These are phyloP conservation scores for Archaeoteleia sp. DNA, from an alignment of 2,888 invertebrate species.

Conservation along the genomic window DNA sequence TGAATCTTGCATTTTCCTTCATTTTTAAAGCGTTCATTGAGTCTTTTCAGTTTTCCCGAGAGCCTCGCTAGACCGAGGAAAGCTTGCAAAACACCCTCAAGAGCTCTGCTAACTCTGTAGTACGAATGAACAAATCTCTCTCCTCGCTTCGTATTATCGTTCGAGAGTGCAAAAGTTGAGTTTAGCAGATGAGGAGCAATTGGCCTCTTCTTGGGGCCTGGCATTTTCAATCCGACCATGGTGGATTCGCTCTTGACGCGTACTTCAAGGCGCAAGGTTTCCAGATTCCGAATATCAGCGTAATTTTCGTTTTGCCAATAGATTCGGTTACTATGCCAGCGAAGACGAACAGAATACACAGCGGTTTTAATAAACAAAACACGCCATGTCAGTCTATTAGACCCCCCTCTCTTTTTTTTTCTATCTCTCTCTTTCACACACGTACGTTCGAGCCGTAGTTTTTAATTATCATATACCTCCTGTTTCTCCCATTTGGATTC, in stretches of 20 bases:
- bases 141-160: conserved; percentile 9
- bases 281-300: background rate
- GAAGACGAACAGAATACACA: conserved; percentile 6
- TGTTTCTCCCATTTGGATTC: conserved; percentile 9
- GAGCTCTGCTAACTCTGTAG: conserved; percentile 14
- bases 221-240: conserved; percentile 9
- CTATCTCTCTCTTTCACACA: conserved; percentile 13
- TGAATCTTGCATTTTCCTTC: conserved; percentile 8
- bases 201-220: conserved; percentile 4
- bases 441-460: conserved; percentile 20
- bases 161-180: conserved; percentile 7
- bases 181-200: background rate
- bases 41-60: conserved; percentile 15
- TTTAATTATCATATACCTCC: conserved; percentile 34
- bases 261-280: background rate
- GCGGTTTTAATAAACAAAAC: conserved; percentile 11
- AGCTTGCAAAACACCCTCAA: conserved; percentile 10
- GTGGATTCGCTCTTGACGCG: conserved; percentile 3
- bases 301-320: background rate
- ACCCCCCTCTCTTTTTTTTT: background rate
- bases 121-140: conserved; percentile 11
- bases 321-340: background rate
- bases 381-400: conserved; percentile 23
- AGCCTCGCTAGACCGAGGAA: conserved; percentile 9
- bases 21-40: conserved; percentile 13